A percentile compares a stretch with the other conserved stretches of the same genome.
These are phyloP conservation scores for Andrena minutula DNA, from an alignment of 2,888 invertebrate genomes.

Conservation along the genomic window DNA sequence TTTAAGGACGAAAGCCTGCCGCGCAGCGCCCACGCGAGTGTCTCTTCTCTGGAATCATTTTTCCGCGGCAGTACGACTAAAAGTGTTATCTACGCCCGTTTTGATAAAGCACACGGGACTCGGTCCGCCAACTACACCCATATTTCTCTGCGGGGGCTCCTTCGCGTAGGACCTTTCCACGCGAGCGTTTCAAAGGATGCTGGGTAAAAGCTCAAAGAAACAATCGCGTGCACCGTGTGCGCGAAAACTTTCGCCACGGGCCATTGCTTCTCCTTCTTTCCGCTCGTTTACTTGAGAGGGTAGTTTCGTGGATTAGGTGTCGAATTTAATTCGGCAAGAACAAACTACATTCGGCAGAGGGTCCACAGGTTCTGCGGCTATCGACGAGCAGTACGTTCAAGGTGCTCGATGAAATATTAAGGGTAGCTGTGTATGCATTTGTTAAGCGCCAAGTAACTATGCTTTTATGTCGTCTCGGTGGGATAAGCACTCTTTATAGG, in stretches of 20 bases:
- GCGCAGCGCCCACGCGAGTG: neutral
- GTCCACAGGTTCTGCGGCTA: neutral
- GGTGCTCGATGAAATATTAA: neutral
- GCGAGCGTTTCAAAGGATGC: slow-evolving; percentile 2
- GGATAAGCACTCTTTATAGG: neutral
- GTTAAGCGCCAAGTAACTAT: neutral
- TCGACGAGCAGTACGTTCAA: neutral
- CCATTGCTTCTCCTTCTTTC: neutral
- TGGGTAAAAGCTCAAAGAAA: neutral
- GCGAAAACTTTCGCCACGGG: slow-evolving; percentile 1
- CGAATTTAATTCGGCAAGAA: neutral
- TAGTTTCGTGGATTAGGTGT: neutral
- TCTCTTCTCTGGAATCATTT: neutral
- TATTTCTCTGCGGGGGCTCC: neutral
- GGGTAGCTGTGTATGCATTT: neutral
- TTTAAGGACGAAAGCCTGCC: slow-evolving; percentile 18
- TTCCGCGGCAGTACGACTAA: neutral
- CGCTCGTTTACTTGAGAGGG: too few relatives aligned
- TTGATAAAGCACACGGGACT: neutral
- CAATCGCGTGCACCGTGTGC: too few relatives aligned
- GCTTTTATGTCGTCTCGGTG: neutral
- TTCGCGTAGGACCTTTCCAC: neutral
- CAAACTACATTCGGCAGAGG: neutral
- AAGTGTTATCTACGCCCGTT: slow-evolving; percentile 3
- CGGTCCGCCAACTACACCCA: neutral